These are phyloP conservation scores for Phlogophora meticulosa DNA, from an alignment of 2,888 invertebrate species.

Conservation along the genomic window DNA sequence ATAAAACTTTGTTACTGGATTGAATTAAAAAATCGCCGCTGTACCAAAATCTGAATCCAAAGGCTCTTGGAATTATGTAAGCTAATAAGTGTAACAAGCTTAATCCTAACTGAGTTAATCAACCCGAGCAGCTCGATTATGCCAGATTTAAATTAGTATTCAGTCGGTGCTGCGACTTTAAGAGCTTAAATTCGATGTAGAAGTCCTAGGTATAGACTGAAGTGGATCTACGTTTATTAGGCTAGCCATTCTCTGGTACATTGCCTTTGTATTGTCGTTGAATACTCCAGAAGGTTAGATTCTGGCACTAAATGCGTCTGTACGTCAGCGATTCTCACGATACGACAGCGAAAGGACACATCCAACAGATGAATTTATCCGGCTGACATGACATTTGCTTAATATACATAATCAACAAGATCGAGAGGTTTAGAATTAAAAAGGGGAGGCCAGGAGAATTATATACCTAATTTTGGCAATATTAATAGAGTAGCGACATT, in stretches of 20 bases:
- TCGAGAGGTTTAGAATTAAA: no score
- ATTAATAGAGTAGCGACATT: no score
- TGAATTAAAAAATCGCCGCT: slow-evolving; percentile 11
- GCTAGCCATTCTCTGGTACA: background rate
- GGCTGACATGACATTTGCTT: background rate
- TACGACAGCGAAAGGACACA: background rate
- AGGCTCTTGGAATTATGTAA: slow-evolving; percentile 28
- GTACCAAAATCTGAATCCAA: slow-evolving; percentile 13
- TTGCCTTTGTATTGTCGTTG: slow-evolving; percentile 24
- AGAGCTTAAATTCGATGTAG: slow-evolving; percentile 15
- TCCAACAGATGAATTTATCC: background rate
- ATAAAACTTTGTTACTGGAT: background rate
- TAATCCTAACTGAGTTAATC: slow-evolving; percentile 50
- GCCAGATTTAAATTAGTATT: slow-evolving; percentile 55
- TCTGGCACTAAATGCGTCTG: background rate
- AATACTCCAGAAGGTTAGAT: background rate
- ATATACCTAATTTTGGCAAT: no score
- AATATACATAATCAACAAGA: background rate
- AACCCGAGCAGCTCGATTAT: slow-evolving; percentile 29
- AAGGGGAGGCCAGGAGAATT: no score
- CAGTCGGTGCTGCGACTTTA: slow-evolving; percentile 21
- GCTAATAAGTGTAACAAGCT: slow-evolving; percentile 39
- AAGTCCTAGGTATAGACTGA: slow-evolving; percentile 16
- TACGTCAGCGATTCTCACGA: slow-evolving; percentile 6
- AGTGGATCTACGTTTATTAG: slow-evolving; percentile 28